Conservation (phyloP, 2,888 invertebrate species). For the Aphodius granarius region DNA sequence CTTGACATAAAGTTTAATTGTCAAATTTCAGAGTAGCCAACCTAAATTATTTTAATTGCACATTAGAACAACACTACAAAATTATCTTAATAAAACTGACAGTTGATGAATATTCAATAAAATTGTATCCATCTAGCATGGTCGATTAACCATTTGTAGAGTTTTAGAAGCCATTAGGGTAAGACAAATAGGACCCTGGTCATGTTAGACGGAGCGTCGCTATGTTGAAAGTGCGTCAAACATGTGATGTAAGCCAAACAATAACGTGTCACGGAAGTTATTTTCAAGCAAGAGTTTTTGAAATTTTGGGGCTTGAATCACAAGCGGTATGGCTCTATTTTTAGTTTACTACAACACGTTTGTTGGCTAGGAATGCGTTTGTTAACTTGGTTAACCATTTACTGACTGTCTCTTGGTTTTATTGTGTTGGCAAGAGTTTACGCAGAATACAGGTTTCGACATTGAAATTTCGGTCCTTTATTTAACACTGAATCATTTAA, state of each 20-base stretch:
- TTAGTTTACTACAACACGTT: background rate
- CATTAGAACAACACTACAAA: too few relatives aligned
- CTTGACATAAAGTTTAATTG: too few relatives aligned
- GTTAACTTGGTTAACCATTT: background rate
- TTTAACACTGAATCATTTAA: too few relatives aligned
- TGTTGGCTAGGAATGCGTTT: background rate
- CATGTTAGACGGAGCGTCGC: background rate
- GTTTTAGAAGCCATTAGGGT: too few relatives aligned
- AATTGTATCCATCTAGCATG: too few relatives aligned
- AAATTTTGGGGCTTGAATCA: background rate
- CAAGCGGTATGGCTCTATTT: background rate
- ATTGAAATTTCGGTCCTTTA: too few relatives aligned
- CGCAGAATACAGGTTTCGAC: too few relatives aligned
- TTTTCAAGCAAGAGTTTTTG: background rate
- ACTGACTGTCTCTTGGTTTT: background rate
- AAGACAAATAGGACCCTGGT: background rate
- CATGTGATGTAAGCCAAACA: background rate
- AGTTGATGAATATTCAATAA: too few relatives aligned
- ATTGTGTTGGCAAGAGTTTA: background rate
- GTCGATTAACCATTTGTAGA: too few relatives aligned
- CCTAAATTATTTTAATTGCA: too few relatives aligned
- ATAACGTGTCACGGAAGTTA: background rate
- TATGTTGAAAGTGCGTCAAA: background rate
- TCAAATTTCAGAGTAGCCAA: too few relatives aligned
- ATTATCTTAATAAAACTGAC: too few relatives aligned